phyloP scores from a whole-genome alignment of 2,888 invertebrate species.

The Ophion slaviceki region DNA sequence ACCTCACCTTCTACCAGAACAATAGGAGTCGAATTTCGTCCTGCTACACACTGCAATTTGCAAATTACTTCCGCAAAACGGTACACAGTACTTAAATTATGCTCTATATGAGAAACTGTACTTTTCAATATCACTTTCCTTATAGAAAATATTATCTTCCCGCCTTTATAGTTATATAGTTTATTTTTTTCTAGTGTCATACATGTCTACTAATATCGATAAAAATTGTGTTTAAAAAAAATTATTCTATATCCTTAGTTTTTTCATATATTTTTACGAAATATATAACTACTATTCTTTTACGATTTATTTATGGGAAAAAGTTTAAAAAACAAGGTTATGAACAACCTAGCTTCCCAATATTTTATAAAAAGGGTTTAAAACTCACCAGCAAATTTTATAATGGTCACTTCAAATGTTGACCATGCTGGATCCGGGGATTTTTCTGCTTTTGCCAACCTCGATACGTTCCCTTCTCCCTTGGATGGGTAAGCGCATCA shows the following conservation, averaged over 20 bases:
- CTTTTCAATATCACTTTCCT: no score
- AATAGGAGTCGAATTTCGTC: no score
- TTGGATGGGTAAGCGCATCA: constrained; percentile 7
- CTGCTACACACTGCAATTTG: no score
- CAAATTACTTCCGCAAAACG: no score
- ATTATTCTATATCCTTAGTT: neutral
- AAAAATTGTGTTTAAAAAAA: no score
- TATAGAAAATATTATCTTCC: no score
- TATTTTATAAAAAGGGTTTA: neutral
- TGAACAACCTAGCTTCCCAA: neutral
- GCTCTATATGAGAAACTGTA: no score
- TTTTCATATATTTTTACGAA: neutral
- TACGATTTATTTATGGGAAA: neutral
- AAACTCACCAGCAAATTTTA: constrained; percentile 8
- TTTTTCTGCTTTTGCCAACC: neutral
- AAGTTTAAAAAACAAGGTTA: neutral
- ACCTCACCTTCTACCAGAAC: no score
- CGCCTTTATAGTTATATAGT: no score
- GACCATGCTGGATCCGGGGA: constrained; percentile 6
- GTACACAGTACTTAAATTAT: no score
- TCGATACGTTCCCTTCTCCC: neutral
- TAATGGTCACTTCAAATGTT: neutral
- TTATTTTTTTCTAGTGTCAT: no score
- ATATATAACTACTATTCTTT: neutral
- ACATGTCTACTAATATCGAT: no score